These are phyloP conservation scores for Sinohyriopsis cumingii DNA, from an alignment of 2,888 invertebrate species.

Conservation along the genomic window DNA sequence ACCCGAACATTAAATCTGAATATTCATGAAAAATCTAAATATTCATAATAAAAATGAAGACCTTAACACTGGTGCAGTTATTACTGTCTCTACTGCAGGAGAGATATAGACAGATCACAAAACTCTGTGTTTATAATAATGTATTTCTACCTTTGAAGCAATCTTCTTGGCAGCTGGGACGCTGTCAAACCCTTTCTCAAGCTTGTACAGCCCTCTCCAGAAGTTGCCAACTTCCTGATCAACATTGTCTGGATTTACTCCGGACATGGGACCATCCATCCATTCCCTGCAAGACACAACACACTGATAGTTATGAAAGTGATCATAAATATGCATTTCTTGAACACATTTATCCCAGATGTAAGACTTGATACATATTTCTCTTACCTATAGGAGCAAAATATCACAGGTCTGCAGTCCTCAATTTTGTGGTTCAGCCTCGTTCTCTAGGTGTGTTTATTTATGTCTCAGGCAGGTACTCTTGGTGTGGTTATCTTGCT, in stretches of 20 bases:
- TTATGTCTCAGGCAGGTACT: too few species aligned
- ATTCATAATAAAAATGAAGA: too few species aligned
- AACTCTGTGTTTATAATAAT: too few species aligned
- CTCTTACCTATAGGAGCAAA: not conserved
- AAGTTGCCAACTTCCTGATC: slow-evolving; percentile 83
- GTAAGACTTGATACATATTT: not conserved
- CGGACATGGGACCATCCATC: slow-evolving; percentile 88
- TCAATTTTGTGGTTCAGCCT: too few species aligned
- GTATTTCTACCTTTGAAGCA: slow-evolving; percentile 76
- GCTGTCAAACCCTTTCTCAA: slow-evolving; percentile 89
- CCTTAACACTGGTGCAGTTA: too few species aligned
- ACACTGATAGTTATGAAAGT: slow-evolving; percentile 1
- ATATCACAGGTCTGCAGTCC: too few species aligned
- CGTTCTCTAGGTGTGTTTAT: too few species aligned
- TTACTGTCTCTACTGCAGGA: too few species aligned
- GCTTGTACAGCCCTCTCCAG: slow-evolving; percentile 86
- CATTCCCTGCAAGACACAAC: slow-evolving; percentile 75
- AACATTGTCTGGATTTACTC: slow-evolving; percentile 90
- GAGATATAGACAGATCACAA: too few species aligned
- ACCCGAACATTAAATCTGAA: too few species aligned
- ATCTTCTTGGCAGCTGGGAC: slow-evolving; percentile 83
- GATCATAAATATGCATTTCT: not conserved
- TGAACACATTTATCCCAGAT: not conserved
- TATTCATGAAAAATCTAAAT: too few species aligned
- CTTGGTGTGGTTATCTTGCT: too few species aligned